A percentile compares a stretch with the other conserved stretches of the same genome.
These are phyloP conservation scores for Meteorus colon DNA, from an alignment of 2,888 invertebrate genomes.

Conservation along the genomic window DNA sequence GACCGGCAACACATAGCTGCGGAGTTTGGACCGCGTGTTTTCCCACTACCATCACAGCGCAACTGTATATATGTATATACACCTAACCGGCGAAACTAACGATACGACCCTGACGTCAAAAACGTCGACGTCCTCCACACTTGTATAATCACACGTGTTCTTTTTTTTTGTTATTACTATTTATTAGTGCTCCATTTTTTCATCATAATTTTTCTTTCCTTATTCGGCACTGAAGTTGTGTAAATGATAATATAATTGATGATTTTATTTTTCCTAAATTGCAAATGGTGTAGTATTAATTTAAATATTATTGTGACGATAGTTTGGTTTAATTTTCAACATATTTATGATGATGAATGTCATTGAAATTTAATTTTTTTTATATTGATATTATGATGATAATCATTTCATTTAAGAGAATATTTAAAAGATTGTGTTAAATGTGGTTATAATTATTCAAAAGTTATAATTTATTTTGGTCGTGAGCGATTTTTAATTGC, in stretches of 20 bases:
- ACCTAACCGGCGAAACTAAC: conserved; percentile 10
- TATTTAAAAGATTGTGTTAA: too few species aligned
- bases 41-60: conserved; percentile 54
- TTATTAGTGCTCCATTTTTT: not conserved
- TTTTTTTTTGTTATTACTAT: not conserved
- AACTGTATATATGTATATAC: conserved; percentile 14
- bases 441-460: too few species aligned
- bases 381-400: too few species aligned
- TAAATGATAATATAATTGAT: not conserved
- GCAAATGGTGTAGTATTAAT: too few species aligned
- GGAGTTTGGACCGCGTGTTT: conserved; percentile 57
- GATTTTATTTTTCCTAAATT: not conserved
- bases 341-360: too few species aligned
- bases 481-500: too few species aligned
- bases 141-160: not conserved
- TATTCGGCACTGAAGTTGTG: not conserved
- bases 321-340: too few species aligned
- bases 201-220: not conserved
- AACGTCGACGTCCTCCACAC: conserved; percentile 1
- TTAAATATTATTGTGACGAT: too few species aligned
- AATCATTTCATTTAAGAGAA: too few species aligned
- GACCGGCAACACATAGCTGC: conserved; percentile 46
- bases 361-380: too few species aligned
- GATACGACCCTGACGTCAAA: conserved; percentile 18
- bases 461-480: too few species aligned